Percentiles rank a stretch among this genome's conserved stretches.
These are phyloP conservation scores for Pardalotus punctatus DNA, from an alignment of 2,113 vertebrate species.

Conservation along the genomic window DNA sequence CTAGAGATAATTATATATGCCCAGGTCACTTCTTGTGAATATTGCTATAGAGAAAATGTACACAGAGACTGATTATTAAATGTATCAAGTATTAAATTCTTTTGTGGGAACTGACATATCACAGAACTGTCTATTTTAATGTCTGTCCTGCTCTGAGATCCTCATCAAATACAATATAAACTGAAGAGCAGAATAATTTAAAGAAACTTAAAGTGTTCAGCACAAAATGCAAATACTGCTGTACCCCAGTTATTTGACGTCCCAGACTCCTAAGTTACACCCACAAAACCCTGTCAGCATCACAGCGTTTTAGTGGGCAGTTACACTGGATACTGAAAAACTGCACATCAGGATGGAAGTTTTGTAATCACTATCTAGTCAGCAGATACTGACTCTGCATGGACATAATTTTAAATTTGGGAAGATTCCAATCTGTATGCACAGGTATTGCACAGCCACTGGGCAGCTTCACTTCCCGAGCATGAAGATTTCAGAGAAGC, in stretches of 20 bases:
- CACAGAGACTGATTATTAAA: neutral
- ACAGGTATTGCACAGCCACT: neutral
- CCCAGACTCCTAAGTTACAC: neutral
- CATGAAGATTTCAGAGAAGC: neutral
- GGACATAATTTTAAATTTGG: neutral
- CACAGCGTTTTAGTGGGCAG: neutral
- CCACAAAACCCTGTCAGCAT: neutral
- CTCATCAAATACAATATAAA: neutral
- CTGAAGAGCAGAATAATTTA: neutral
- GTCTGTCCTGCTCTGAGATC: neutral
- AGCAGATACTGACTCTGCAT: neutral
- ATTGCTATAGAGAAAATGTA: neutral
- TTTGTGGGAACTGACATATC: neutral
- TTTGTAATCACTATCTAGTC: neutral
- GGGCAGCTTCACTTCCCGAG: accelerated
- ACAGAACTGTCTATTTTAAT: neutral
- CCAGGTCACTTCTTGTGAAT: neutral
- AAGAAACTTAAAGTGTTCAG: neutral
- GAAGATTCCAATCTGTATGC: neutral
- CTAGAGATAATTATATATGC: neutral
- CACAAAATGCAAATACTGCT: neutral
- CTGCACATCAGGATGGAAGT: accelerated
- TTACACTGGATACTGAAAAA: neutral
- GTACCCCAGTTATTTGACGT: neutral
- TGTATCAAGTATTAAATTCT: neutral